Evolutionary conservation across 2,888 invertebrate species (phyloP).

Genomic region (Phyto melanocephala): DNA sequence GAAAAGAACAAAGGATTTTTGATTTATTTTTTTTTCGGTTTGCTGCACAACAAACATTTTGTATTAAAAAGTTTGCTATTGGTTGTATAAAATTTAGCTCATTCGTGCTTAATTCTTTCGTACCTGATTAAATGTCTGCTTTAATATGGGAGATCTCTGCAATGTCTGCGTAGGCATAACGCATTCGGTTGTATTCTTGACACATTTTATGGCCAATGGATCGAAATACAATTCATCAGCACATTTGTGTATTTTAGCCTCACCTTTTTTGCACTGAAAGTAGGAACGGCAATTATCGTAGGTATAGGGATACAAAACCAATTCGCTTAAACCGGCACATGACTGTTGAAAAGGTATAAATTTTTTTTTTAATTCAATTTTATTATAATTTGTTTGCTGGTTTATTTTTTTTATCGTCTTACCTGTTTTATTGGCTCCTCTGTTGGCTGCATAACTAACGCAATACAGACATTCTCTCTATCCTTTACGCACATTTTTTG

Average conservation of each 20-base stretch:
- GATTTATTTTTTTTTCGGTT: too few relatives aligned
- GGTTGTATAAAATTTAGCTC: too few relatives aligned
- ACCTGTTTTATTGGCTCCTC: slow-evolving; percentile 37
- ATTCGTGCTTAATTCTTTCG: too few relatives aligned
- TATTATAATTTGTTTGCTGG: too few relatives aligned
- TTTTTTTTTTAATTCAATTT: not conserved
- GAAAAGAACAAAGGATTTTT: not conserved
- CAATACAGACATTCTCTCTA: slow-evolving; percentile 68
- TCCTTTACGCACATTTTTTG: slow-evolving; percentile 70
- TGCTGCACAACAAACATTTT: too few relatives aligned
- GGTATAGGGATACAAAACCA: slow-evolving; percentile 67
- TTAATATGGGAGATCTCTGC: slow-evolving; percentile 34
- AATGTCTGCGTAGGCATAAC: slow-evolving; percentile 42
- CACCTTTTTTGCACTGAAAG: slow-evolving; percentile 68
- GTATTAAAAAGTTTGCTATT: too few relatives aligned
- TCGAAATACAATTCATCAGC: slow-evolving; percentile 68
- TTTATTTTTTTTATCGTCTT: not conserved
- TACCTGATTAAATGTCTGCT: slow-evolving; percentile 46
- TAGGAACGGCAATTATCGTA: slow-evolving; percentile 69
- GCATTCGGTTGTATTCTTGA: slow-evolving; percentile 65
- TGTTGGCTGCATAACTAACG: not conserved
- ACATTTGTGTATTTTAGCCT: slow-evolving; percentile 66
- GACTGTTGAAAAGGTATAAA: slow-evolving; percentile 54
- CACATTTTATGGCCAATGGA: slow-evolving; percentile 61
- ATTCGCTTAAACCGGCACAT: slow-evolving; percentile 63